Conservation (phyloP, 2,113 vertebrate genomes). For the Lanius collurio region DNA sequence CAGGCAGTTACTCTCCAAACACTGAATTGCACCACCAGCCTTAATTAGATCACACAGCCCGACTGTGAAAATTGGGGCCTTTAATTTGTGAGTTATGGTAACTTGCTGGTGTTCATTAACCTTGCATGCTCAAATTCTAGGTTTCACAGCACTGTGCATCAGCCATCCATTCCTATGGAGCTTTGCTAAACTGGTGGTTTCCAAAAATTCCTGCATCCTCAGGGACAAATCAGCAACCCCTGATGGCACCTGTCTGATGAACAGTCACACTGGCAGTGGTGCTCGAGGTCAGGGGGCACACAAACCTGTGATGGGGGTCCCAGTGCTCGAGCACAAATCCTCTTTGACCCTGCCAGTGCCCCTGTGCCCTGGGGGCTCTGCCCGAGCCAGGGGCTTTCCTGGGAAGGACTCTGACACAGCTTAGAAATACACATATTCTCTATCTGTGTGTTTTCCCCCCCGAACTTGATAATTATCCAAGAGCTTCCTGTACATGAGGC, state of each 20-base stretch:
- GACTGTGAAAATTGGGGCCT: constrained; percentile 59
- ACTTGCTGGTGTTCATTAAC: constrained; percentile 36
- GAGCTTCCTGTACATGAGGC: background rate
- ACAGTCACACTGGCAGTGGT: rapidly evolving
- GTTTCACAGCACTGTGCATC: background rate
- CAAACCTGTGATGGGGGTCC: background rate
- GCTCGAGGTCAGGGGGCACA: background rate
- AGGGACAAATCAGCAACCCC: background rate
- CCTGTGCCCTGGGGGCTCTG: background rate
- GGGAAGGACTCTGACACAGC: background rate
- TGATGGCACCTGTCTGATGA: background rate
- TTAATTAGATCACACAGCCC: constrained; percentile 47
- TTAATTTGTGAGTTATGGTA: constrained; percentile 34
- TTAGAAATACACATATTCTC: background rate
- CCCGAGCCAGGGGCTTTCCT: background rate
- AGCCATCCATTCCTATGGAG: background rate
- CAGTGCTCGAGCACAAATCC: background rate
- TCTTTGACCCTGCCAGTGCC: background rate
- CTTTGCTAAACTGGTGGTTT: background rate
- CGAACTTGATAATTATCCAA: background rate
- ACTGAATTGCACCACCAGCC: constrained; percentile 12
- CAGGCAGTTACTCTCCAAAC: background rate
- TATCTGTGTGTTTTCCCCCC: background rate
- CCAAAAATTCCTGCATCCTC: background rate
- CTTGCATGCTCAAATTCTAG: background rate